Evolutionary conservation across 2,888 invertebrate species (phyloP).

Genomic region (Folsomia manolachei): DNA sequence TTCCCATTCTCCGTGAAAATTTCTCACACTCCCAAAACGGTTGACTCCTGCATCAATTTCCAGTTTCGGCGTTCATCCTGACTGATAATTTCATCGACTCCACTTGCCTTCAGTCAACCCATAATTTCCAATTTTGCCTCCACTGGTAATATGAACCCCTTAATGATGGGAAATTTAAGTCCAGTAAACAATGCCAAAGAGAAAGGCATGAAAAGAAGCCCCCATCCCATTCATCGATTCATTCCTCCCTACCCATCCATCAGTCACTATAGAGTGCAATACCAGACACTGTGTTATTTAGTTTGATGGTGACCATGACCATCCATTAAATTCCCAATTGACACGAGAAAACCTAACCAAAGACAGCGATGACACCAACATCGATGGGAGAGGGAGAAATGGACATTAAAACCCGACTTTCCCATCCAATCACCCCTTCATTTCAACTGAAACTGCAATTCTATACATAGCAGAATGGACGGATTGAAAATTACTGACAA

Average conservation of each 20-base stretch:
- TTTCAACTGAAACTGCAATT: too few species aligned
- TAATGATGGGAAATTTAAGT: background rate
- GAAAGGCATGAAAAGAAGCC: too few species aligned
- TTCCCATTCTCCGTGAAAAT: too few species aligned
- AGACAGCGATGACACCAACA: background rate
- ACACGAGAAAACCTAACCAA: too few species aligned
- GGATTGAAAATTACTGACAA: background rate
- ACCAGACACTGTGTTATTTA: too few species aligned
- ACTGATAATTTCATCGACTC: too few species aligned
- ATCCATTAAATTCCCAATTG: background rate
- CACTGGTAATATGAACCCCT: background rate
- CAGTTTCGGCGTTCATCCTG: too few species aligned
- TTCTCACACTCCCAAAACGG: too few species aligned
- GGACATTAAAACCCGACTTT: background rate
- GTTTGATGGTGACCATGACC: background rate
- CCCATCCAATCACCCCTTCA: background rate
- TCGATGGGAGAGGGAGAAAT: background rate
- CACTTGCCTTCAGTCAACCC: too few species aligned
- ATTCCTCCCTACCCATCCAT: background rate
- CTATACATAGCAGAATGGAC: background rate
- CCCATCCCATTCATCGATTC: background rate
- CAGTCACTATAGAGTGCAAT: background rate
- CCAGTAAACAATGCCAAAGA: background rate
- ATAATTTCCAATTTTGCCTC: background rate
- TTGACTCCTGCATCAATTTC: background rate